A percentile compares a stretch with the other conserved stretches of the same genome.
Evolutionary conservation across 2,113 vertebrate species (phyloP).

Genomic region (Dissostichus mawsoni): DNA sequence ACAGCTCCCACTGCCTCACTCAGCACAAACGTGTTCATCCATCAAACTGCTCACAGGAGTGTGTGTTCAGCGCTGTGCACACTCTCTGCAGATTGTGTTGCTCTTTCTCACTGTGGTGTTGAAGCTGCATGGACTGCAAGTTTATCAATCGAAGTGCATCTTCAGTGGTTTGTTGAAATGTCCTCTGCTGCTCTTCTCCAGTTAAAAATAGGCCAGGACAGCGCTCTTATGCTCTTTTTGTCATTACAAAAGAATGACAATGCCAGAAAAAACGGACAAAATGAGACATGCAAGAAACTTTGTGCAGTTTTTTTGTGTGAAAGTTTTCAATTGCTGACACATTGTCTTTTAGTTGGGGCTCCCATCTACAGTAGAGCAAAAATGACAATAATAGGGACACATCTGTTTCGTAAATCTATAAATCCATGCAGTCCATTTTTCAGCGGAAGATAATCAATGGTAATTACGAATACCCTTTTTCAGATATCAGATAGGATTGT

Average conservation of each 20-base stretch:
- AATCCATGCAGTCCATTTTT: too few species aligned
- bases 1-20: slow-evolving; percentile 38
- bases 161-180: slow-evolving; percentile 33
- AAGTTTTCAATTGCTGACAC: too few species aligned
- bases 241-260: slow-evolving; percentile 32
- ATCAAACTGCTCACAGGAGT: slow-evolving; percentile 27
- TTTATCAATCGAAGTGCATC: slow-evolving; percentile 30
- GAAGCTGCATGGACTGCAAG: slow-evolving; percentile 22
- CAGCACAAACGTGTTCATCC: slow-evolving; percentile 54
- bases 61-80: neutral
- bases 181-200: slow-evolving; percentile 10
- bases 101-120: neutral
- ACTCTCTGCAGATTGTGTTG: slow-evolving; percentile 28
- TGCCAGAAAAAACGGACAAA: slow-evolving; percentile 8
- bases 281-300: slow-evolving; percentile 17
- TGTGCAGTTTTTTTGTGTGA: neutral
- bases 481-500: neutral
- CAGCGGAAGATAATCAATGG: neutral
- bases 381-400: neutral
- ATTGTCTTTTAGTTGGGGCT: too few species aligned
- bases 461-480: neutral
- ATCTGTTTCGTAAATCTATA: neutral
- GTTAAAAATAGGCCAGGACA: slow-evolving; percentile 46
- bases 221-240: slow-evolving; percentile 24
- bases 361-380: too few species aligned